These are phyloP conservation scores for Gallirallus australis DNA, from an alignment of 2,797 vertebrate species.

Conservation along the genomic window DNA sequence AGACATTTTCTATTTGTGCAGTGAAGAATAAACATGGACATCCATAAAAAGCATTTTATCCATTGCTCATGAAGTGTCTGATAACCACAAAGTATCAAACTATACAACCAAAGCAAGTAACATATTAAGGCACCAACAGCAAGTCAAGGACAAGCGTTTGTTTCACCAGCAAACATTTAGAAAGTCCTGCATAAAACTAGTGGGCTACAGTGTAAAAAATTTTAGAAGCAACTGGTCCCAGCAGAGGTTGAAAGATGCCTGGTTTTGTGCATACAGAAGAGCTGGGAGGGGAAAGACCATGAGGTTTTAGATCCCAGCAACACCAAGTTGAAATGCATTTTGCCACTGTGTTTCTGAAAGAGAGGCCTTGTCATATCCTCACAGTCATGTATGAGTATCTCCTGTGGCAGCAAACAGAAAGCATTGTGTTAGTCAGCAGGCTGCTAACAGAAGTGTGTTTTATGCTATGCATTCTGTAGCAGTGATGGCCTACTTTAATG, in stretches of 20 bases:
- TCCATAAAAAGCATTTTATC: background rate
- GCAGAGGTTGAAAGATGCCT: background rate
- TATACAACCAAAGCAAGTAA: background rate
- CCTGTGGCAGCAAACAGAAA: slow-evolving; percentile 40
- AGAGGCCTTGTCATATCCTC: slow-evolving; percentile 14
- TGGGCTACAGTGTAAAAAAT: background rate
- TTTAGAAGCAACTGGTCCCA: background rate
- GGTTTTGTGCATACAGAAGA: background rate
- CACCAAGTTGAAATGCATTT: slow-evolving; percentile 16
- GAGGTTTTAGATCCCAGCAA: background rate
- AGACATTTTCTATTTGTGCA: background rate
- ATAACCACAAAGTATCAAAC: background rate
- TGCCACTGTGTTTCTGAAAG: slow-evolving; percentile 40
- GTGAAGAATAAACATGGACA: background rate
- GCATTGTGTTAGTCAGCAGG: slow-evolving; percentile 26
- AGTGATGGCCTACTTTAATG: background rate
- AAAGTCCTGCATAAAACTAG: background rate
- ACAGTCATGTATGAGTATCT: background rate
- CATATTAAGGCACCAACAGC: background rate
- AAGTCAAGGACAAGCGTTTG: background rate
- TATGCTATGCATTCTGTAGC: background rate
- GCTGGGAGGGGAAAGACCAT: background rate
- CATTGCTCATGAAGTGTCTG: background rate
- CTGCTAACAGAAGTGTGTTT: slow-evolving; percentile 4
- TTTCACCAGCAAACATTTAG: background rate